Conservation (phyloP, 2,113 vertebrate species). For the Hydropotes inermis region DNA sequence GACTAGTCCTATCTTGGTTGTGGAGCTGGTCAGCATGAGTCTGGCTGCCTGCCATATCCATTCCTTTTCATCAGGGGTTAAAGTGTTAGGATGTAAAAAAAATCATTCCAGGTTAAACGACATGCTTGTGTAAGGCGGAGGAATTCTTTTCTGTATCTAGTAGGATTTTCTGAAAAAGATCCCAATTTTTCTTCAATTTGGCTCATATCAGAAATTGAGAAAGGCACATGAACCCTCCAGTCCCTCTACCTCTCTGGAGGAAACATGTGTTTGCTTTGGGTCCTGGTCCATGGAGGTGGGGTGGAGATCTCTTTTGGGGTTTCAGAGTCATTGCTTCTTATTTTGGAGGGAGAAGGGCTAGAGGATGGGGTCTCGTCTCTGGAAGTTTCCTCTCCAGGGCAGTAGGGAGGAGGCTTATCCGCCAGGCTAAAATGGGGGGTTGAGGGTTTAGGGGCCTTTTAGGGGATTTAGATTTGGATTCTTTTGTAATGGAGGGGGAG, state of each 20-base stretch:
- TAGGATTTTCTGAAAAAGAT: background rate
- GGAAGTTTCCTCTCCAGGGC: background rate
- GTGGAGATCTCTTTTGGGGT: background rate
- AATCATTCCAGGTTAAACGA: background rate
- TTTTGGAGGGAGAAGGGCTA: background rate
- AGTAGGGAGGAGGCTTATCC: background rate
- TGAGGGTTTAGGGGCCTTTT: background rate
- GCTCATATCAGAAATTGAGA: background rate
- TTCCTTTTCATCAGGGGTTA: background rate
- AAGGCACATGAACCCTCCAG: background rate
- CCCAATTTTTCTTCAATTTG: background rate
- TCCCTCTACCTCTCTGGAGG: background rate
- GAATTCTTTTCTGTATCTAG: background rate
- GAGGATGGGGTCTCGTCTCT: background rate
- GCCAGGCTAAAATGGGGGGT: fast-evolving
- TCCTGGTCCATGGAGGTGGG: background rate
- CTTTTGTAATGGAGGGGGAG: background rate
- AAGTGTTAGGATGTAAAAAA: background rate
- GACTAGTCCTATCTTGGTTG: background rate
- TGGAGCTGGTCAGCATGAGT: background rate
- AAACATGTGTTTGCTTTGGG: background rate
- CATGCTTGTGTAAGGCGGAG: background rate
- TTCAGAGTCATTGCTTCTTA: background rate
- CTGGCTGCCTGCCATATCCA: fast-evolving
- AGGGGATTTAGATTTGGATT: background rate